Percentiles rank a stretch among this genome's conserved stretches.
Conservation (phyloP, 2,888 invertebrate species). For the Agrochola lota region DNA sequence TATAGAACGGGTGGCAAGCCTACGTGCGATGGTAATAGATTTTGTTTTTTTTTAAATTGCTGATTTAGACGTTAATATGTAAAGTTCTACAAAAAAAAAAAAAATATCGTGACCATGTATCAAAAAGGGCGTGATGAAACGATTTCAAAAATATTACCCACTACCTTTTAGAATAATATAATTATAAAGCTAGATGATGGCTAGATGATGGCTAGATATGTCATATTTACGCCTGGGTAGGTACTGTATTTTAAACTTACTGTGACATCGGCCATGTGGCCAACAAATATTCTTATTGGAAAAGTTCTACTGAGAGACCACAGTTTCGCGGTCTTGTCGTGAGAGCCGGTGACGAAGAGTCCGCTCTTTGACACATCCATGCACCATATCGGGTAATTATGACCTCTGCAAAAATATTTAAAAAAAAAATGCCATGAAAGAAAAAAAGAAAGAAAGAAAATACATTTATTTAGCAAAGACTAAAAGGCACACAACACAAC, state of each 20-base stretch:
- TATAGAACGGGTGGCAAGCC: too few species aligned
- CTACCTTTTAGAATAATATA: too few species aligned
- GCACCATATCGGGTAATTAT: constrained; percentile 97
- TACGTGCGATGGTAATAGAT: not conserved
- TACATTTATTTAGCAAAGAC: too few species aligned
- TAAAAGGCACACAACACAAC: too few species aligned
- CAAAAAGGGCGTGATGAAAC: not conserved
- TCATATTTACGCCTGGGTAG: too few species aligned
- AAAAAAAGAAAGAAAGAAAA: too few species aligned
- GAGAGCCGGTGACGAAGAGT: constrained; percentile 94
- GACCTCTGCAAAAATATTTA: constrained; percentile 91
- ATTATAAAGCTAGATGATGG: too few species aligned
- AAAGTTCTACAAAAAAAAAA: not conserved
- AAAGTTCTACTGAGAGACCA: constrained; percentile 96
- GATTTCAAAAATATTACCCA: not conserved
- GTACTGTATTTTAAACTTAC: constrained; percentile 86
- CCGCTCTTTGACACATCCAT: constrained; percentile 93
- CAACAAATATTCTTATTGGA: constrained; percentile 95
- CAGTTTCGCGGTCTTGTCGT: constrained; percentile 94
- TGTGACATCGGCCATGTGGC: constrained; percentile 97
- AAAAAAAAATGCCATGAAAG: not conserved
- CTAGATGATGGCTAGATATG: too few species aligned
- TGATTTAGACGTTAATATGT: not conserved
- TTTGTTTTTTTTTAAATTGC: not conserved
- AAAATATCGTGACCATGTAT: not conserved